Evolutionary conservation across 1,140 invertebrate genomes (phyloP).

Genomic region (Drosophila sproati): DNA sequence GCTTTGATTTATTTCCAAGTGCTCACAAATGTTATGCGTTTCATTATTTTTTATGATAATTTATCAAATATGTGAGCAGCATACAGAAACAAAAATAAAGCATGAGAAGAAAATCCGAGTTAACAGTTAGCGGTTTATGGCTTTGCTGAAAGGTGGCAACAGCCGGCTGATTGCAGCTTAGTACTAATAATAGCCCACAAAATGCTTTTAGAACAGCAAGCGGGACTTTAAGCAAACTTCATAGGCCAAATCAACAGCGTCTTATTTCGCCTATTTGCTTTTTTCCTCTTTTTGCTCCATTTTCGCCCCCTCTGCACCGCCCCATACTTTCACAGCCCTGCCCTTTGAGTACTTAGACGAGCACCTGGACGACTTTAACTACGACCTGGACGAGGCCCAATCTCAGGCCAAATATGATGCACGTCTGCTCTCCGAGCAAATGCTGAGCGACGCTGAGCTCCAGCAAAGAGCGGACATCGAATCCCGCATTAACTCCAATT

Average conservation of each 20-base stretch:
- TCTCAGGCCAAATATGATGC: conserved; percentile 84
- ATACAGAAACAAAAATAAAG: conserved; percentile 1
- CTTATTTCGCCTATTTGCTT: conserved; percentile 58
- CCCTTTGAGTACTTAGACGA: conserved; percentile 80
- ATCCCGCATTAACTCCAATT: conserved; percentile 22
- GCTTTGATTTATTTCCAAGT: conserved; percentile 70
- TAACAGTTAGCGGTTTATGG: conserved; percentile 51
- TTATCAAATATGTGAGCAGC: conserved; percentile 60
- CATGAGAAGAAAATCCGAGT: neutral
- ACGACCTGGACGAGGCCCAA: conserved; percentile 81
- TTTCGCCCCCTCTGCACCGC: neutral
- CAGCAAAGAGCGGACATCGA: conserved; percentile 49
- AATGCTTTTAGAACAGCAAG: conserved; percentile 36
- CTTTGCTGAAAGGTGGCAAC: conserved; percentile 53
- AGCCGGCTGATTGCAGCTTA: conserved; percentile 61
- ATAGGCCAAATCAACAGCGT: conserved; percentile 52
- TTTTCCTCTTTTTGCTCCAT: neutral
- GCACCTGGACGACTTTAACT: conserved; percentile 73
- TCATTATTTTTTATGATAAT: conserved; percentile 76
- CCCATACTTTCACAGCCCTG: conserved; percentile 38
- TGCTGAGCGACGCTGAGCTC: conserved; percentile 71
- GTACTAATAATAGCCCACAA: conserved; percentile 29
- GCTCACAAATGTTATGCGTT: conserved; percentile 34
- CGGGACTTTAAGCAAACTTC: conserved; percentile 12
- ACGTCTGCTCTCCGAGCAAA: conserved; percentile 79